phyloP scores from a whole-genome alignment of 2,113 vertebrate species.

The Melanostigma gelatinosum region DNA sequence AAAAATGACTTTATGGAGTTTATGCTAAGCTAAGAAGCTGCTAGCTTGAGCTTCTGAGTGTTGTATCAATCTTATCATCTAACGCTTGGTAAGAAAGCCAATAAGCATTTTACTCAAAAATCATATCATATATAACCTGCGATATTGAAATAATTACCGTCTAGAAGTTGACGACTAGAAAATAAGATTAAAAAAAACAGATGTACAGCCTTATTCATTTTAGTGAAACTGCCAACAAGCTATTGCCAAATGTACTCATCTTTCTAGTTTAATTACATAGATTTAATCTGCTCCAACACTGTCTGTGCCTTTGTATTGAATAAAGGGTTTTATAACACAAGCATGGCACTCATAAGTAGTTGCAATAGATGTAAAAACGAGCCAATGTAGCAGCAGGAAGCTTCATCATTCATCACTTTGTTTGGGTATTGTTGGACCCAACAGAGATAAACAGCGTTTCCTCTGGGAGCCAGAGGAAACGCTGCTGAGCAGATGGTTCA shows the following conservation, averaged over 20 bases:
- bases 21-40: not conserved
- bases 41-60: too few species aligned
- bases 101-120: not conserved
- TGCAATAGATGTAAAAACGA: slow-evolving; percentile 35
- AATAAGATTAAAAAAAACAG: slow-evolving; percentile 3
- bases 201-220: slow-evolving; percentile 7
- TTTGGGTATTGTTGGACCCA: slow-evolving; percentile 62
- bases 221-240: slow-evolving; percentile 8
- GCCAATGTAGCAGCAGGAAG: slow-evolving; percentile 58
- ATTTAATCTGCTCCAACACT: slow-evolving; percentile 10
- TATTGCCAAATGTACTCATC: slow-evolving; percentile 13
- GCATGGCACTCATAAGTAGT: slow-evolving; percentile 14
- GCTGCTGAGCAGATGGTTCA: slow-evolving; percentile 73
- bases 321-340: slow-evolving; percentile 21
- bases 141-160: too few species aligned
- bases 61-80: too few species aligned
- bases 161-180: not conserved
- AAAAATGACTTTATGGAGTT: not conserved
- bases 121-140: not conserved
- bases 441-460: slow-evolving; percentile 64
- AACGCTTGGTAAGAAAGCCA: too few species aligned
- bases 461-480: slow-evolving; percentile 60
- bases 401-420: slow-evolving; percentile 60
- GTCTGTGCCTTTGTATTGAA: slow-evolving; percentile 25
- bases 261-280: slow-evolving; percentile 30